Base-by-base conservation (phyloP, 2,888 invertebrate genomes). In the Eutolmus rufibarbis region DNA sequence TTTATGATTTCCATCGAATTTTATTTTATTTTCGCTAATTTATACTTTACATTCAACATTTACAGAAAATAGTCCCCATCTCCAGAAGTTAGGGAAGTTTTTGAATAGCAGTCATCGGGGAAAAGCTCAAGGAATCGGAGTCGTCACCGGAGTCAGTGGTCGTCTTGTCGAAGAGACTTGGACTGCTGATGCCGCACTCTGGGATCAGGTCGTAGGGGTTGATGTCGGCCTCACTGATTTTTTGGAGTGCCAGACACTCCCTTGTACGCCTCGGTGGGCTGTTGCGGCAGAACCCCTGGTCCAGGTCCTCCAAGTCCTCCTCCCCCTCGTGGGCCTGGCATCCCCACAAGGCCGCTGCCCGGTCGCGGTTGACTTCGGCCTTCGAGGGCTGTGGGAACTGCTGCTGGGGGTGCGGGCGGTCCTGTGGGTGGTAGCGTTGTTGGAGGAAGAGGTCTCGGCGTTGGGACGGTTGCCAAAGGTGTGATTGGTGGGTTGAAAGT, bases 231-330 rank as follows among this genome's bases (percentile, higher is more conserved):
- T 89, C 40, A 40, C 57, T 88, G 82, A 84, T 89, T 90, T 23
- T 89, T 90, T 89, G 89, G 40, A 56, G 77, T 74, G 87, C 88
- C 78, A 88, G 89, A 87, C 88, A 89, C 91, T 91, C 91, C 90
- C 91, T 91, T 90, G 90, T 91, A 89, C 90, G 92, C 92, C 92
- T 92, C 87, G 92, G 92, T 88, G 92, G 92, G 89, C 93, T 92
- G 92, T 93, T 92, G 92, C 90, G 91, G 89, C 88, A 89, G n/a
- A 91, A 90, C 81, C 90, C 91, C 88, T 89, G 89, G 2, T 88
- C 90, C 89, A 90, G 90, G 56, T 19, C 56, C 86, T 90, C 90
- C 57, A 88, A 89, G 43, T 90, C 91, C 90, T 90, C 89, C 88
- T 14, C 81, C 66, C 86, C 88, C 74, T 88, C 89, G 88, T 89